Base-by-base conservation (phyloP, 2,113 vertebrate genomes). In the Cercocebus atys region DNA sequence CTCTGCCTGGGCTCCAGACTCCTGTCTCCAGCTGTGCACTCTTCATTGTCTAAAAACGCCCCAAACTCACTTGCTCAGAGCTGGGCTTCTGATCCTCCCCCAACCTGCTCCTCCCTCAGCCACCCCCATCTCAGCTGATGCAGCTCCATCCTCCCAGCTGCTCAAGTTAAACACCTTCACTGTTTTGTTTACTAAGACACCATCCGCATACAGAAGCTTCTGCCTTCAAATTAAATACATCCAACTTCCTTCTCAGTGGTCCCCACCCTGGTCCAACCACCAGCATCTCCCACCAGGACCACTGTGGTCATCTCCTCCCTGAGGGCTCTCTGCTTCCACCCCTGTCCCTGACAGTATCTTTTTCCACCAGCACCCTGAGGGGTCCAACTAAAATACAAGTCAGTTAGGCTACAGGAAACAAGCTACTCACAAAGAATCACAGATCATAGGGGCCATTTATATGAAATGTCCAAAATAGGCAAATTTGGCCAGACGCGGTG, bases 41-140 rank as follows among this genome's bases (percentile, higher is more conserved):
- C 22, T 20, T 5, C 9, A 23, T 16, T 4, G 8, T 11, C n/a
- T 45, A 68, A 9, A 10, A 43, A 45, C 0, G 25, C 40, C 57
- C 70, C 40, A 2, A 1, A 45, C 32, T 55, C 57, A 7, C 70
- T 6, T 17, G 70, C 64, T 75, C 8, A 1, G 13, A 75, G 40
- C 82, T 50, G 55, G 88, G 70, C 59, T 55, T 27, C 61, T 17
- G 20, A 9, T 40, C 9, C 52, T 32, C 32, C 30, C 8, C 8
- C 35, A 72, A 8, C 23, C 45, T 6, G 22, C 70, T 70, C 47
- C 27, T 68, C n/a, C 64, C 75, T 50, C 88, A 14, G 32, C 32
- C 16, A 13, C 4, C 14, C n/a, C 5, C 9, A 4, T 64, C 27
- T 50, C 32, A 5, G 75, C 38, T 6, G 13, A 40, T 0, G 22